A percentile compares a stretch with the other conserved stretches of the same genome.
Conservation (phyloP, 2,888 invertebrate genomes). For the Ophion slaviceki region DNA sequence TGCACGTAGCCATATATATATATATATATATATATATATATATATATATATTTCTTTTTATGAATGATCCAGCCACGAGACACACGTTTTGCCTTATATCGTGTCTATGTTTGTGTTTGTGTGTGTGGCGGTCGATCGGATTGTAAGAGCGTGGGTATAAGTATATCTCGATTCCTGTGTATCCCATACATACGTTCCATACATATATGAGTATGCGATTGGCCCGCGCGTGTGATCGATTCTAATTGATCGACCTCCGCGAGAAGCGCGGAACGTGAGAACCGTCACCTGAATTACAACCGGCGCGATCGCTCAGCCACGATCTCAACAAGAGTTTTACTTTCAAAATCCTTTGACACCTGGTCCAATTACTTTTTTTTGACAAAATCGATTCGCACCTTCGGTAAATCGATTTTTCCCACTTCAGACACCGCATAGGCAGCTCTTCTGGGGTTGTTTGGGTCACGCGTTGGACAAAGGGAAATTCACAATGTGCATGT, state of each 20-base stretch:
- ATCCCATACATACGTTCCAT: constrained; percentile 23
- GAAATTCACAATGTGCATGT: constrained; percentile 30
- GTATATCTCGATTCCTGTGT: constrained; percentile 38
- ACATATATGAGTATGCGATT: constrained; percentile 36
- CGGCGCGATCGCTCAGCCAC: constrained; percentile 50
- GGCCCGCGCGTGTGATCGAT: constrained; percentile 56
- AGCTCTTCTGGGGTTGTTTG: neutral
- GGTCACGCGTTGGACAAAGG: constrained; percentile 56
- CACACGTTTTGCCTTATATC: constrained; percentile 6
- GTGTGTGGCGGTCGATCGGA: constrained; percentile 38
- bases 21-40: neutral
- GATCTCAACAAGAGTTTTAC: neutral
- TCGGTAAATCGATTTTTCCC: constrained; percentile 10
- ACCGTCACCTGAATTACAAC: constrained; percentile 63
- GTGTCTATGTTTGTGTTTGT: neutral
- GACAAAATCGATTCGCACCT: neutral
- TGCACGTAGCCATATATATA: neutral
- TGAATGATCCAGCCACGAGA: constrained; percentile 21
- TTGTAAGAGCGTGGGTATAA: constrained; percentile 42
- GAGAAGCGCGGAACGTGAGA: constrained; percentile 61
- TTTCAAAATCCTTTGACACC: too few species aligned
- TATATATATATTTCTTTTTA: neutral
- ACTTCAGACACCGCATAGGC: neutral
- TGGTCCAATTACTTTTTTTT: neutral
- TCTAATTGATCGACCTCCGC: constrained; percentile 66